Evolutionary conservation across 92 coral and sea anemone genomes (phyloP), one percentile per base, ranked within the genome.

Genomic region (Montipora capitata): DNA sequence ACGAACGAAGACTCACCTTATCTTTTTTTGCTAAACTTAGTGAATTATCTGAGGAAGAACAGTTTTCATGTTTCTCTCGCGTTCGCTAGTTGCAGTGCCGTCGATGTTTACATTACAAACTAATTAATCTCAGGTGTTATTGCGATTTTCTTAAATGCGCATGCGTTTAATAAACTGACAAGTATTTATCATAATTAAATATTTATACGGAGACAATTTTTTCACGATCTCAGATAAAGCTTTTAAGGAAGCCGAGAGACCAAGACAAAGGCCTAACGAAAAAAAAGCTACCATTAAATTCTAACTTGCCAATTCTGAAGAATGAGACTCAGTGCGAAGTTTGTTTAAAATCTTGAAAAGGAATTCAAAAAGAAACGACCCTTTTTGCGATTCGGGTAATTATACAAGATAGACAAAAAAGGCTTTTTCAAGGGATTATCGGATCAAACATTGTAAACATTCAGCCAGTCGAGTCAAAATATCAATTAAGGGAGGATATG

Each of bases 341-440:
- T 45, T 11, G 4, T 40, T 16, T 54, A 38, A 40, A 2, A 13
- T 10, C 51, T 20, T 72, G 45, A 27, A 27, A 27, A 27, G 35
- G 35, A 27, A n/a, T n/a, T n/a, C n/a, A n/a, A n/a, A 15, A 16
- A 10, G 73, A 44, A 78, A 6, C 18, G 77, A 44, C 52, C 68
- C 68, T 81, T 81, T 80, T 52, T 2, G 40, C 40, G 67, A 81
- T 81, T 81, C 52, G 10, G 35, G 12, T 45, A 73, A 73, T 48
- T 20, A 48, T 15, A 14, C 43, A 20, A 18, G 14, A 2, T 13
- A 64, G 52, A 42, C n/a, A 54, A 9, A 80, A 67, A 80, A 62
- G 17, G 77, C 14, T 48, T 43, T 48, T 80, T 74, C 48, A 66
- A 66, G 59, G 67, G 67, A 80, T 80, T 80, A 80, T 80, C 42